A percentile compares a stretch with the other conserved stretches of the same genome.
Evolutionary conservation across 2,797 vertebrate genomes (phyloP).

Genomic region (Sphenodon punctatus): DNA sequence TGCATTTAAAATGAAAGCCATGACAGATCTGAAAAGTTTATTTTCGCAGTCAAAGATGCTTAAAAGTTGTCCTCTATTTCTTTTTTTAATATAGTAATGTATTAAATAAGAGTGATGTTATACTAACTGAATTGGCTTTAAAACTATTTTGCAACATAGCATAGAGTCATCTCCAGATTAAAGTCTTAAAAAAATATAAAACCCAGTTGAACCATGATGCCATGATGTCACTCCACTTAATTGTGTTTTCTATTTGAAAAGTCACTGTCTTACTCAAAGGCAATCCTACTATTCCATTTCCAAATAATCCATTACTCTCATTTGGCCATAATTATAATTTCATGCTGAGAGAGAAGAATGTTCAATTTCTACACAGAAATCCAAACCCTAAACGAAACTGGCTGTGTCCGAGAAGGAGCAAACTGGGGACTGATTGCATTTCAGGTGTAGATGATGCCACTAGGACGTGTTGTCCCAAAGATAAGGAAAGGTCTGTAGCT

Average conservation of each 20-base stretch:
- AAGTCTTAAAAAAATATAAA: conserved; percentile 3
- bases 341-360: neutral
- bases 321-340: neutral
- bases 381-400: neutral
- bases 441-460: neutral
- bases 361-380: neutral
- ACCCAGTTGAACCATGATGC: neutral
- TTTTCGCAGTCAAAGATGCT: conserved; percentile 18
- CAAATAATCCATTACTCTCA: neutral
- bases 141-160: neutral
- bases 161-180: neutral
- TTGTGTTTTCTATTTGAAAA: conserved; percentile 19
- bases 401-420: neutral
- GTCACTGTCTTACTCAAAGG: accelerated
- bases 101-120: neutral
- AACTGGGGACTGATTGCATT: neutral
- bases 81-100: conserved; percentile 16
- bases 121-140: neutral
- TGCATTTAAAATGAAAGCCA: conserved; percentile 41
- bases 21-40: conserved; percentile 16
- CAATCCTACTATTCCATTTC: neutral
- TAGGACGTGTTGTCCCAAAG: neutral
- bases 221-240: conserved; percentile 28
- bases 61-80: conserved; percentile 5
- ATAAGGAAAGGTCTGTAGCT: neutral